Base-by-base conservation (phyloP, 1,140 invertebrate genomes). In the Camponotus pennsylvanicus region DNA sequence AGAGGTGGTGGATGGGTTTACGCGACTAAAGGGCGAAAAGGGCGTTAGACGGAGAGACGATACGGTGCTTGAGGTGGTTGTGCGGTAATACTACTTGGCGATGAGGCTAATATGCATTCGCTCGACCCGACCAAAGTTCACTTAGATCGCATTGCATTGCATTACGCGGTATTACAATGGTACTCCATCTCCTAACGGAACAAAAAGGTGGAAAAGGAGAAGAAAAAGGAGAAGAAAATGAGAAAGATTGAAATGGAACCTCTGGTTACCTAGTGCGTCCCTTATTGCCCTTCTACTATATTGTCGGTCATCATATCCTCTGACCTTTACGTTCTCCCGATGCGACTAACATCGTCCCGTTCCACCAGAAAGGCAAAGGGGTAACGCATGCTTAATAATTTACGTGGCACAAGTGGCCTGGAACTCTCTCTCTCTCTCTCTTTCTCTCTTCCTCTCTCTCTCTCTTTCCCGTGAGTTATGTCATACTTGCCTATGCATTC, bases 331-430 rank as follows among this genome's bases (percentile, higher is more conserved):
- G 55, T 85, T 85, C 45, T 85, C 63, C n/a, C 82, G 37, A 69
- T 76, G 75, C 69, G 75, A n/a, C 79, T 73, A 42, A 83, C 37
- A 45, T 52, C 32, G 42, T 64, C 52, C 66, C 69, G 55, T 76
- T 27, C 40, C 32, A 52, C 27, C 55, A 71, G 8, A 15, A 87
- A 87, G 88, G 88, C 80, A 88, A 91, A 86, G 85, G 84, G 88
- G 86, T 89, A 90, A 92, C 92, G 88, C 89, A 90, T 90, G 92
- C 91, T 93, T 92, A 93, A 93, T 93, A 93, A 93, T 93, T 93
- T 92, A 93, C 92, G 80, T 76, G 79, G 89, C 88, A 91, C 92
- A 90, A 93, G 92, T 92, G 92, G 92, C 86, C 90, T 90, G 90
- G 89, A 92, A 93, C 89, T 92, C 27, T 27, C 27, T 27, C 27